Conservation (phyloP, 2,888 invertebrate species). For the Cartodere bifasciata region DNA sequence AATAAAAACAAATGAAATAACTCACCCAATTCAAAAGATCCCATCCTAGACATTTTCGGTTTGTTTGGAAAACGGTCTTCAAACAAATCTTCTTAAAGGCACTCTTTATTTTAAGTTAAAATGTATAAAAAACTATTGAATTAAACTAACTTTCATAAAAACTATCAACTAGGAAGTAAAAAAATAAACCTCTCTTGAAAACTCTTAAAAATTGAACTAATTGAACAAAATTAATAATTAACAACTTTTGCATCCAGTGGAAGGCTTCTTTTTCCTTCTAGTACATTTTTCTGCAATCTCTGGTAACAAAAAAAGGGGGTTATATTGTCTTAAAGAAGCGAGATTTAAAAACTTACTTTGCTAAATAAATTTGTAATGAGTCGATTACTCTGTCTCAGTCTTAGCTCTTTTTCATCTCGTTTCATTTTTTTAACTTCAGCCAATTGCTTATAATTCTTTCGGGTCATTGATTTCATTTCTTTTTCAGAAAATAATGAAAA, state of each 20-base stretch:
- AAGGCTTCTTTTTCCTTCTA: conserved; percentile 51
- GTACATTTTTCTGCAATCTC: conserved; percentile 55
- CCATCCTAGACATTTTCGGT: too few species aligned
- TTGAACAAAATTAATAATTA: conserved; percentile 6
- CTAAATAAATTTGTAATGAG: conserved; percentile 66
- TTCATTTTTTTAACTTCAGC: conserved; percentile 58
- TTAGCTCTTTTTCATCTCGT: conserved; percentile 45
- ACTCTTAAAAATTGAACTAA: too few species aligned
- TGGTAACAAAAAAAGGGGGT: conserved; percentile 31
- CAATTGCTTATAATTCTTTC: conserved; percentile 51
- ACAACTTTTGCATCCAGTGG: conserved; percentile 51
- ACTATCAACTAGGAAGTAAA: too few species aligned
- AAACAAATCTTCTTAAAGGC: too few species aligned
- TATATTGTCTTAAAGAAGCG: conserved; percentile 4
- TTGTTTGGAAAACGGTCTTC: too few species aligned
- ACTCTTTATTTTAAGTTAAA: too few species aligned
- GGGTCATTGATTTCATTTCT: conserved; percentile 48
- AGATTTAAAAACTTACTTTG: conserved; percentile 39
- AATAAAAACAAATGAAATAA: too few species aligned
- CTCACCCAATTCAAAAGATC: too few species aligned
- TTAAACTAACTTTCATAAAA: too few species aligned
- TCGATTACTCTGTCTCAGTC: conserved; percentile 49
- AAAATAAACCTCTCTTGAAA: too few species aligned
- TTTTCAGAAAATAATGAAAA: too few species aligned
- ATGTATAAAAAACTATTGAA: too few species aligned